phyloP scores from a whole-genome alignment of 2,888 invertebrate species.

The Apomyelois bistriatella region DNA sequence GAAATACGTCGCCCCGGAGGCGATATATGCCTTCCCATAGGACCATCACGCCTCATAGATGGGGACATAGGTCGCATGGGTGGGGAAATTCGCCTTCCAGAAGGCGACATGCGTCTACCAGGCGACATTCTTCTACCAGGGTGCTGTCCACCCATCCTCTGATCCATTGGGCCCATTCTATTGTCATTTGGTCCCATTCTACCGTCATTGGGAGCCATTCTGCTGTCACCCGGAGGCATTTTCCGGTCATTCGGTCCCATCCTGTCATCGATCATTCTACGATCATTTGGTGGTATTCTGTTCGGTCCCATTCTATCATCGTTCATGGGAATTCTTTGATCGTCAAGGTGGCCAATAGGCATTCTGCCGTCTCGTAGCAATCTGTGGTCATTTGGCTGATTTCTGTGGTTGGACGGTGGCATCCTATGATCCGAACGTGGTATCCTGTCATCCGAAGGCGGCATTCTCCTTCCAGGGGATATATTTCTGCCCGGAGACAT shows the following conservation, averaged over 20 bases:
- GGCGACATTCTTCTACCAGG: background rate
- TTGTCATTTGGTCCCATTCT: background rate
- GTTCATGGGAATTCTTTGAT: background rate
- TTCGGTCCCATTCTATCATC: slow-evolving; percentile 19
- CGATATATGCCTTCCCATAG: slow-evolving; percentile 9
- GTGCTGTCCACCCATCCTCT: slow-evolving; percentile 15
- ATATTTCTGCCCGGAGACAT: background rate
- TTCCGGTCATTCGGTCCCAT: background rate
- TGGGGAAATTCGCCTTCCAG: slow-evolving; percentile 11
- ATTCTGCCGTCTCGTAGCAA: background rate
- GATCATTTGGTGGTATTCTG: background rate
- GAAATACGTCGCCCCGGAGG: slow-evolving; percentile 26
- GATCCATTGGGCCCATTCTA: background rate
- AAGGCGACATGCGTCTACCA: slow-evolving; percentile 13
- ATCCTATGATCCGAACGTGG: slow-evolving; percentile 15
- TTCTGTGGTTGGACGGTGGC: slow-evolving; percentile 21
- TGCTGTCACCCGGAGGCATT: background rate
- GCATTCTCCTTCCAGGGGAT: background rate
- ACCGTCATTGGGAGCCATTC: background rate
- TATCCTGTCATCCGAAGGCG: background rate
- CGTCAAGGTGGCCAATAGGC: too few species aligned
- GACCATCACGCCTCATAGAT: slow-evolving; percentile 20
- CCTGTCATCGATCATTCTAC: slow-evolving; percentile 23
- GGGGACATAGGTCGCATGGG: slow-evolving; percentile 22
- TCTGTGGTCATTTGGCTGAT: background rate